Evolutionary conservation across 2,797 vertebrate genomes (phyloP).

Genomic region (Coranthus polyacanthus): DNA sequence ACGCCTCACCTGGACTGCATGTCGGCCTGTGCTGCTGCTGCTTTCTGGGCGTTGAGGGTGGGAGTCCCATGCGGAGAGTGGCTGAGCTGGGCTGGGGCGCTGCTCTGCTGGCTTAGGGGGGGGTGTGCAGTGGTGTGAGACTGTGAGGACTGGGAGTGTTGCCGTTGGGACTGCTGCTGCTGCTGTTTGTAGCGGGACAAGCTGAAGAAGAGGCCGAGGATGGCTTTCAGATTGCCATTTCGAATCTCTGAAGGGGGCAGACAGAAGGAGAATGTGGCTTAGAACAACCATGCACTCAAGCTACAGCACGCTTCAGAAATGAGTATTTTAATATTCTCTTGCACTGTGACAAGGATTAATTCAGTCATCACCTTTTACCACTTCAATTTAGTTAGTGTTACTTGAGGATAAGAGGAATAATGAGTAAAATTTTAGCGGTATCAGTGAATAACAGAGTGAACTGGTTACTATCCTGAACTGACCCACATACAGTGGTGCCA

Average conservation of each 20-base stretch:
- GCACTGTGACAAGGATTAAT: no score
- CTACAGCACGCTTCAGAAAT: no score
- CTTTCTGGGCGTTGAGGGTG: constrained; percentile 82
- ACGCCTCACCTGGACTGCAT: constrained; percentile 97
- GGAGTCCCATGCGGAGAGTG: constrained; percentile 84
- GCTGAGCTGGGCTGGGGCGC: constrained; percentile 83
- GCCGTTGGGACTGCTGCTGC: constrained; percentile 88
- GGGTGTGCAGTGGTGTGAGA: constrained; percentile 79
- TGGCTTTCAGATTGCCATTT: constrained; percentile 98
- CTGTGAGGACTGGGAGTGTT: constrained; percentile 82
- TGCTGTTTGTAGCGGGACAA: constrained; percentile 98
- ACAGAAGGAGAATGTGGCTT: neutral
- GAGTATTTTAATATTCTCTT: no score
- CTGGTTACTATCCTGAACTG: no score
- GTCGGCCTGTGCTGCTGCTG: constrained; percentile 90
- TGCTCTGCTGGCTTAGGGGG: constrained; percentile 83
- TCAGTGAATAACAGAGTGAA: no score
- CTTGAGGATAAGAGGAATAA: no score
- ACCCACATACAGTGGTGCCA: no score
- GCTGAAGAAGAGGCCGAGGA: constrained; percentile 98
- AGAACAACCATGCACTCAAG: no score
- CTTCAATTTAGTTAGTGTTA: no score
- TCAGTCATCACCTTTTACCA: no score
- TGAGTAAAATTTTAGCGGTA: no score
- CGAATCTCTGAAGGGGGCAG: constrained; percentile 90